A percentile compares a stretch with the other conserved stretches of the same genome.
These are phyloP conservation scores for Todus mexicanus DNA, from an alignment of 2,797 vertebrate genomes.

Conservation along the genomic window DNA sequence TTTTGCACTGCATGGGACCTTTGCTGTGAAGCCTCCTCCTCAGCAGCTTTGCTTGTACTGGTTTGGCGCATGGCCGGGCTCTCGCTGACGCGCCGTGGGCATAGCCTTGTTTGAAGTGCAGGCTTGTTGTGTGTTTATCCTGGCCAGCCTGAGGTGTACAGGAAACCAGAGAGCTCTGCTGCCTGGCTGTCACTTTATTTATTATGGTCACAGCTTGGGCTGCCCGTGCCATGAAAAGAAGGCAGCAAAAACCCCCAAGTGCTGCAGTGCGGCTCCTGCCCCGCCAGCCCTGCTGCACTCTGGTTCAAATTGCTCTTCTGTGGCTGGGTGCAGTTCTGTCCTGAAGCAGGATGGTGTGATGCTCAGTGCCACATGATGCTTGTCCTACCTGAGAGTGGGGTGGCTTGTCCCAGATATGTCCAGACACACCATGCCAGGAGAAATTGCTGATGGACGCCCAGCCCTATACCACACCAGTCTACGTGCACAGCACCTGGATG, in stretches of 20 bases:
- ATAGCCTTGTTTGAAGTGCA: background rate
- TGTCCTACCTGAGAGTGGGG: fast-evolving
- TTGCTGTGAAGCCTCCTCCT: background rate
- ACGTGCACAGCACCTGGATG: background rate
- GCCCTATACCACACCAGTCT: background rate
- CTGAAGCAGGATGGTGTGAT: fast-evolving
- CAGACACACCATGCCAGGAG: background rate
- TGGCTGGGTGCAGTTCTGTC: background rate
- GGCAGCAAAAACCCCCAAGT: background rate
- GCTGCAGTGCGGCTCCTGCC: fast-evolving
- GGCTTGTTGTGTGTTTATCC: slow-evolving; percentile 49
- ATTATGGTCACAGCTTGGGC: slow-evolving; percentile 29
- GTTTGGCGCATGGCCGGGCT: background rate
- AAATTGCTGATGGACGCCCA: background rate
- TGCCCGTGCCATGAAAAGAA: background rate
- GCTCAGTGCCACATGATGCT: fast-evolving
- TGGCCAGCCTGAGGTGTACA: slow-evolving; percentile 48
- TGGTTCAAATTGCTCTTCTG: background rate
- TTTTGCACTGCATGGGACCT: background rate
- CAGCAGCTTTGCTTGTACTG: background rate
- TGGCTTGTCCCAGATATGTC: background rate
- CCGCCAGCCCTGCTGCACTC: background rate
- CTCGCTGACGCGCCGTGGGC: background rate
- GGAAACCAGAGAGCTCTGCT: slow-evolving; percentile 56
- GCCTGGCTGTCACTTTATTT: slow-evolving; percentile 27